Percentiles rank a stretch among this genome's conserved stretches.
Evolutionary conservation across 2,113 vertebrate species (phyloP).

Genomic region (Salminus brasiliensis): DNA sequence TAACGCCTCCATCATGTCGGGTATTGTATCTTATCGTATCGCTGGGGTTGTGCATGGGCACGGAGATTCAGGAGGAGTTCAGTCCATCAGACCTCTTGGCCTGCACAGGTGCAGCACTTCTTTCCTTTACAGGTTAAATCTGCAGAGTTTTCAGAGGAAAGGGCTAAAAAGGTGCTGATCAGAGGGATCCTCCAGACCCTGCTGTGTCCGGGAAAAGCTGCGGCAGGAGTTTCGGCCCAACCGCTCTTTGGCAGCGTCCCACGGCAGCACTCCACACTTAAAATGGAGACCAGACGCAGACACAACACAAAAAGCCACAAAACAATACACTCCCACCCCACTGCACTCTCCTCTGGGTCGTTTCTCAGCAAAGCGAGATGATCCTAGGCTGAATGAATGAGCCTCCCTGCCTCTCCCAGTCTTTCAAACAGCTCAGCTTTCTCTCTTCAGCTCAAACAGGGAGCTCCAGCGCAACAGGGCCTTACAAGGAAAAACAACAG

Average conservation of each 20-base stretch:
- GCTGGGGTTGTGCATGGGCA: too few species aligned
- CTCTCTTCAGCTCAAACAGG: background rate
- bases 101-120: background rate
- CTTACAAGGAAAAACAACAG: background rate
- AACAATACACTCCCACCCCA: constrained; percentile 1
- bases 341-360: background rate
- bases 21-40: too few species aligned
- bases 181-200: background rate
- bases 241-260: background rate
- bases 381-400: background rate
- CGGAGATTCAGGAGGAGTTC: too few species aligned
- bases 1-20: too few species aligned
- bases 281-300: background rate
- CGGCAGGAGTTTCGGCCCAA: background rate
- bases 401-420: background rate
- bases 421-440: background rate
- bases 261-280: background rate
- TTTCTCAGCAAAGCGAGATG: background rate
- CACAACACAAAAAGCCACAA: constrained; percentile 13
- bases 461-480: background rate
- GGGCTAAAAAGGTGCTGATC: background rate
- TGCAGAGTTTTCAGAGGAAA: background rate
- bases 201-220: background rate
- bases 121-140: background rate
- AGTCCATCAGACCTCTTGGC: too few species aligned